phyloP scores from a whole-genome alignment of 1,140 invertebrate genomes.

The Drosophila bocki region DNA sequence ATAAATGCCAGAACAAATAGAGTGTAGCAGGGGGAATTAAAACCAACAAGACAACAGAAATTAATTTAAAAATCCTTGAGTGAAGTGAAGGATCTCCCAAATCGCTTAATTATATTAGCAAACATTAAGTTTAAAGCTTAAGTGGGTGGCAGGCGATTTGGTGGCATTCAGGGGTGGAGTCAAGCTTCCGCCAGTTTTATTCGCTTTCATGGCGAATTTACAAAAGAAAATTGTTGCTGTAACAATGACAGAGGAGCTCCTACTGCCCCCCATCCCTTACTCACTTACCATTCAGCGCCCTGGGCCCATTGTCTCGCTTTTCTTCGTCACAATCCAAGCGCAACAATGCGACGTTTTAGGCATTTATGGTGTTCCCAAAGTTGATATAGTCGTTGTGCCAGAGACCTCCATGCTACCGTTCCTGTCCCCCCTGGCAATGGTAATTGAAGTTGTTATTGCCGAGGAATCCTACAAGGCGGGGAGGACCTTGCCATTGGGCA shows the following conservation, averaged over 20 bases:
- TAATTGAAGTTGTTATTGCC: conserved; percentile 64
- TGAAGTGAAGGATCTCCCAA: conserved; percentile 40
- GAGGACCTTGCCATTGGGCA: conserved; percentile 22
- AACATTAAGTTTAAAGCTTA: conserved; percentile 58
- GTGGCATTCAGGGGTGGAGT: background rate
- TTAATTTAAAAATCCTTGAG: conserved; percentile 73
- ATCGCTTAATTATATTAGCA: conserved; percentile 76
- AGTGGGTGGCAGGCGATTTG: conserved; percentile 9
- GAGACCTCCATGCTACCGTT: background rate
- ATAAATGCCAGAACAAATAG: conserved; percentile 13
- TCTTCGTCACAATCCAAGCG: conserved; percentile 59
- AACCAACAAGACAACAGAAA: conserved; percentile 60
- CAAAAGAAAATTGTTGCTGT: conserved; percentile 54
- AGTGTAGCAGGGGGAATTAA: conserved; percentile 15
- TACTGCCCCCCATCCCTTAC: conserved; percentile 1
- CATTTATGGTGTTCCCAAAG: conserved; percentile 47
- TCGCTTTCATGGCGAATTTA: conserved; percentile 28
- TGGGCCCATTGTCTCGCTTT: conserved; percentile 52
- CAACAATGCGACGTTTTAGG: conserved; percentile 60
- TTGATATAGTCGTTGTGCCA: conserved; percentile 45
- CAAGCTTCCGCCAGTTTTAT: conserved; percentile 21
- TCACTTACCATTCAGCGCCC: conserved; percentile 26
- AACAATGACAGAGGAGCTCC: conserved; percentile 32
- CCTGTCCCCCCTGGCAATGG: conserved; percentile 11
- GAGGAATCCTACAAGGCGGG: conserved; percentile 13